Conservation (phyloP, 2,888 invertebrate species). For the Drosophila greeni region DNA sequence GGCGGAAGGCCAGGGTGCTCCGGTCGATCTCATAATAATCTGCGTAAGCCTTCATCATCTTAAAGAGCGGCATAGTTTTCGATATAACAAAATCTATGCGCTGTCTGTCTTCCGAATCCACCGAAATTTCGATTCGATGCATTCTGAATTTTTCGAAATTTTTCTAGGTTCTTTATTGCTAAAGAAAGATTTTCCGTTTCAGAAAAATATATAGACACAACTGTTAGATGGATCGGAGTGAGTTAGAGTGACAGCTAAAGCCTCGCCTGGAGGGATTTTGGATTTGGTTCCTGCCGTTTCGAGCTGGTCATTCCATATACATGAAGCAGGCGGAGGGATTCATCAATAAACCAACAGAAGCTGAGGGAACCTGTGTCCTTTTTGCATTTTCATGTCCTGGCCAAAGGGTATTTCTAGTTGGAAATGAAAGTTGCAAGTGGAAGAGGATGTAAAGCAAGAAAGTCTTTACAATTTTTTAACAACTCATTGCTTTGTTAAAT, state of each 20-base stretch:
- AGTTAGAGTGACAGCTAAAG: not conserved
- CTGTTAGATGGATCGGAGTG: not conserved
- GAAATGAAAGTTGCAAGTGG: no score
- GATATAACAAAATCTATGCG: slow-evolving; percentile 7
- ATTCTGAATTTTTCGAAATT: not conserved
- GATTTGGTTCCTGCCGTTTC: not conserved
- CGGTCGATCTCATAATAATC: not conserved
- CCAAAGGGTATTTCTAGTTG: not conserved
- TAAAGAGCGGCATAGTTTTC: not conserved
- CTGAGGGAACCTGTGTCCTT: not conserved
- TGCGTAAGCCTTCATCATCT: slow-evolving; percentile 9
- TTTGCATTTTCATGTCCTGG: slow-evolving; percentile 1
- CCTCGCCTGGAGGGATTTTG: not conserved
- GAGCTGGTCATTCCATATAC: slow-evolving; percentile 8
- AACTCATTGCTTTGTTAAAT: no score
- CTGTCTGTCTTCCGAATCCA: not conserved
- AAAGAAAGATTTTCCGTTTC: not conserved
- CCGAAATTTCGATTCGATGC: not conserved
- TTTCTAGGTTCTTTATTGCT: not conserved
- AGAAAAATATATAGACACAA: not conserved
- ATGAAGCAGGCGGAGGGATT: slow-evolving; percentile 7
- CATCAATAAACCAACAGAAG: slow-evolving; percentile 11
- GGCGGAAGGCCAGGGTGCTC: not conserved
- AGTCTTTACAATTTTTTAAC: not conserved
- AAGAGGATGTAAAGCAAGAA: no score